Evolutionary conservation across 2,113 vertebrate genomes (phyloP).

Genomic region (Hemiscyllium ocellatum): DNA sequence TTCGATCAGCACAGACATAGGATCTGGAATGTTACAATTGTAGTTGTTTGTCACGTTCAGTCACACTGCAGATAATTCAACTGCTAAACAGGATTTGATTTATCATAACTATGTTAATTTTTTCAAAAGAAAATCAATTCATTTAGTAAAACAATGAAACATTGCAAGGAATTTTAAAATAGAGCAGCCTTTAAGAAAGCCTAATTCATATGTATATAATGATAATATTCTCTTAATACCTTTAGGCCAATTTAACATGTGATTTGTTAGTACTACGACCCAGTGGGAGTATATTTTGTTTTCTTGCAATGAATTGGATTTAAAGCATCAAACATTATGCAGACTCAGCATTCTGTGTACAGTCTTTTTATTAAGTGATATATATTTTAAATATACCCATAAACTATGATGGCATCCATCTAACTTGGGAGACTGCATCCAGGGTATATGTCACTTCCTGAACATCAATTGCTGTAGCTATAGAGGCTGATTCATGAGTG

Average conservation of each 20-base stretch:
- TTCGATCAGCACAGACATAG: background rate
- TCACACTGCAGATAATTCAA: background rate
- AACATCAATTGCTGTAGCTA: too few relatives aligned
- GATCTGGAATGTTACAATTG: constrained; percentile 29
- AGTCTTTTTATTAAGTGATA: background rate
- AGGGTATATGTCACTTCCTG: too few relatives aligned
- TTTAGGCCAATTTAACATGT: background rate
- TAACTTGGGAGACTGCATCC: too few relatives aligned
- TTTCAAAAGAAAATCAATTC: background rate
- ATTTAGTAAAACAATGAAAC: constrained; percentile 19
- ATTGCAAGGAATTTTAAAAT: constrained; percentile 33
- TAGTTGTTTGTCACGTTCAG: constrained; percentile 18
- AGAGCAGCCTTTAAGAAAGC: constrained; percentile 3
- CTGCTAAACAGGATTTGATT: constrained; percentile 24
- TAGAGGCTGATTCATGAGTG: too few relatives aligned
- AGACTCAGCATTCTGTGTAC: background rate
- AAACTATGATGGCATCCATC: background rate
- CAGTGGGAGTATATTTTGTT: background rate
- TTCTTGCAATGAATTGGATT: background rate
- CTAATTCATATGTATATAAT: constrained; percentile 34
- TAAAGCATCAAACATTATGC: background rate
- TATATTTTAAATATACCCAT: background rate
- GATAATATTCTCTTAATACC: constrained; percentile 1
- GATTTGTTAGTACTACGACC: background rate
- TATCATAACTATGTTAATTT: background rate